Percentiles rank a stretch among this genome's conserved stretches.
Conservation (phyloP, 92 coral and sea anemone species). For the Palythoa grandiflora region DNA sequence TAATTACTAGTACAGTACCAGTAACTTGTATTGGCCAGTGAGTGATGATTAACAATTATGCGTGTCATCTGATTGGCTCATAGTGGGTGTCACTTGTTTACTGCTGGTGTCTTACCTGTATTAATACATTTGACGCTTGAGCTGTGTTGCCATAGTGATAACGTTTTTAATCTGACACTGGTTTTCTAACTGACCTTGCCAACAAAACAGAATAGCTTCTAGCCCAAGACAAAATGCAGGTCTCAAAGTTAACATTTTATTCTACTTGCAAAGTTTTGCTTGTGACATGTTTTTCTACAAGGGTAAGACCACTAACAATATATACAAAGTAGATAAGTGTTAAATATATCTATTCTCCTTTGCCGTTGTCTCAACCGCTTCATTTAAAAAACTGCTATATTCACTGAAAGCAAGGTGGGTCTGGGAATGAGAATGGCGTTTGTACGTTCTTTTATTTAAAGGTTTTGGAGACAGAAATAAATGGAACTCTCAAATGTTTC, state of each 20-base stretch:
- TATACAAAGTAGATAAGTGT: too few species aligned
- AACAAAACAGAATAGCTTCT: background rate
- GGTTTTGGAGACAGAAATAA: too few species aligned
- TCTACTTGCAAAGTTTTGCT: too few species aligned
- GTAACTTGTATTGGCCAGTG: conserved; percentile 39
- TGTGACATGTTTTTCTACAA: background rate
- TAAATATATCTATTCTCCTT: too few species aligned
- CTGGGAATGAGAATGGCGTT: too few species aligned
- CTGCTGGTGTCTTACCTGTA: conserved; percentile 71
- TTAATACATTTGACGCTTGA: conserved; percentile 38
- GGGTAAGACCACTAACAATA: too few species aligned
- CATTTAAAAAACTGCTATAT: too few species aligned
- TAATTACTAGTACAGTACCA: too few species aligned
- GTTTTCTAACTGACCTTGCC: background rate
- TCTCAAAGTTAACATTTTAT: background rate
- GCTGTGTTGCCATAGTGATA: conserved; percentile 67
- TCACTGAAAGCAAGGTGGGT: too few species aligned
- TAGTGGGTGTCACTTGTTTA: conserved; percentile 69
- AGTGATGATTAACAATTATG: conserved; percentile 93
- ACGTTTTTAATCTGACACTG: conserved; percentile 78
- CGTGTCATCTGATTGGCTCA: conserved; percentile 99
- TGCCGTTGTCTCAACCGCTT: too few species aligned
- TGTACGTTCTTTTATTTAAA: too few species aligned
- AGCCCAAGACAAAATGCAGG: background rate
- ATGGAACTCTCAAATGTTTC: too few species aligned